A percentile compares a stretch with the other conserved stretches of the same genome.
phyloP scores from a whole-genome alignment of 2,888 invertebrate species.

The Aspidiotus destructor region DNA sequence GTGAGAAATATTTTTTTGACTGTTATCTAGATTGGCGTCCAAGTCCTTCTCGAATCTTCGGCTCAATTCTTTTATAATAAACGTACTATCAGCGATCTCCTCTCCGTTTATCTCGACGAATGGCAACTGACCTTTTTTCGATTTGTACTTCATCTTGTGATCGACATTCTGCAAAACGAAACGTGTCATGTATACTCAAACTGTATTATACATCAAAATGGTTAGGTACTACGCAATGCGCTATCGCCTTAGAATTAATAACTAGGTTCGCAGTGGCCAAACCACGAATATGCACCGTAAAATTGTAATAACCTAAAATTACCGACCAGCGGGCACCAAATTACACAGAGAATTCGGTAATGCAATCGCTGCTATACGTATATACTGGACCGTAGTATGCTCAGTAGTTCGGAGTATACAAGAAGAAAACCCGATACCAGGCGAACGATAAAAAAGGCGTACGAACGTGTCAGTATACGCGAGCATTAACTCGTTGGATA shows the following conservation, averaged over 20 bases:
- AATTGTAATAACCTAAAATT: not conserved
- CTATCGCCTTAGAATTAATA: too few relatives aligned
- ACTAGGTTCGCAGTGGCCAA: too few relatives aligned
- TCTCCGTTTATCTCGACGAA: slow-evolving; percentile 92
- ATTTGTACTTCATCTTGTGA: slow-evolving; percentile 86
- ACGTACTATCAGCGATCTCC: slow-evolving; percentile 83
- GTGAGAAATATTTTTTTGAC: slow-evolving; percentile 79
- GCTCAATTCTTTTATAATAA: slow-evolving; percentile 79
- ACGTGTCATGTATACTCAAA: slow-evolving; percentile 27
- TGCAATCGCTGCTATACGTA: not conserved
- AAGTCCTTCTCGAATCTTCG: slow-evolving; percentile 73
- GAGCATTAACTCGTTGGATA: too few relatives aligned
- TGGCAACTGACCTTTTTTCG: slow-evolving; percentile 87
- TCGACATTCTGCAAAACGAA: slow-evolving; percentile 72
- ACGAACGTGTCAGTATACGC: too few relatives aligned
- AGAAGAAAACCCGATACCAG: too few relatives aligned
- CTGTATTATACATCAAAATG: too few relatives aligned
- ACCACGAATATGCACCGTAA: too few relatives aligned
- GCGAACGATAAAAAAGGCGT: too few relatives aligned
- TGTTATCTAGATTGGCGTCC: slow-evolving; percentile 69
- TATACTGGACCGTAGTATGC: too few relatives aligned
- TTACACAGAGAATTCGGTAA: slow-evolving; percentile 1
- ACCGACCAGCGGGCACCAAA: not conserved
- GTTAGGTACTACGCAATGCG: too few relatives aligned
- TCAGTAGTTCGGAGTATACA: too few relatives aligned